Evolutionary conservation across 2,888 invertebrate species (phyloP).

Genomic region (Dasypolia templi): DNA sequence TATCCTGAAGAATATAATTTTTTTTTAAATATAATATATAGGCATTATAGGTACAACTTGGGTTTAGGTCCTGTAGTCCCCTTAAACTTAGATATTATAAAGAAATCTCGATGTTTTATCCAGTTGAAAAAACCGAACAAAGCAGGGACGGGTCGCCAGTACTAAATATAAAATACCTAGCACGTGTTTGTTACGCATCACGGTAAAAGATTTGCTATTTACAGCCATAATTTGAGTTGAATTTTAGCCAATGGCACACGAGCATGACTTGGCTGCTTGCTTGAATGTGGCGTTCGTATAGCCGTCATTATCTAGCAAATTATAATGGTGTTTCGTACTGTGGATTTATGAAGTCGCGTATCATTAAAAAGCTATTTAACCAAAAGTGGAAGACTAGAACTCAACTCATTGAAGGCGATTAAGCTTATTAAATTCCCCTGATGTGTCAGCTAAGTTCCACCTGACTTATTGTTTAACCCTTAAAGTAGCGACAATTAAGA

Average conservation of each 20-base stretch:
- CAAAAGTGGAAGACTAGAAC: not conserved
- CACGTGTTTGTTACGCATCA: constrained; percentile 11
- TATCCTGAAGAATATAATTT: too few relatives aligned
- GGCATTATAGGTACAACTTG: too few relatives aligned
- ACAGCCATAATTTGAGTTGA: constrained; percentile 8
- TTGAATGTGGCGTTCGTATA: not conserved
- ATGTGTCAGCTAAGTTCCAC: constrained; percentile 22
- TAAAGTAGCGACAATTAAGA: constrained; percentile 26
- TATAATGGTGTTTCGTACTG: not conserved
- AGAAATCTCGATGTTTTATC: not conserved
- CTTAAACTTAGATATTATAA: not conserved
- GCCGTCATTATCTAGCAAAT: not conserved
- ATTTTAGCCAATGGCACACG: constrained; percentile 17
- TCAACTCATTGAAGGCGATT: constrained; percentile 2
- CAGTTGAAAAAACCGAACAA: not conserved
- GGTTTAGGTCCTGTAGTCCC: too few relatives aligned
- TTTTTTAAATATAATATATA: too few relatives aligned
- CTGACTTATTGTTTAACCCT: constrained; percentile 40
- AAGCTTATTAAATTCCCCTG: constrained; percentile 9
- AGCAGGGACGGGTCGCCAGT: not conserved
- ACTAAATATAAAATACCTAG: not conserved
- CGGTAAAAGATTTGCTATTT: not conserved
- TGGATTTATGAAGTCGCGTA: not conserved
- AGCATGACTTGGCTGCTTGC: not conserved
- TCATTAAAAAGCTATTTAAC: constrained; percentile 4